Base-by-base conservation (phyloP, 2,888 invertebrate genomes). In the Aphidius colemani region DNA sequence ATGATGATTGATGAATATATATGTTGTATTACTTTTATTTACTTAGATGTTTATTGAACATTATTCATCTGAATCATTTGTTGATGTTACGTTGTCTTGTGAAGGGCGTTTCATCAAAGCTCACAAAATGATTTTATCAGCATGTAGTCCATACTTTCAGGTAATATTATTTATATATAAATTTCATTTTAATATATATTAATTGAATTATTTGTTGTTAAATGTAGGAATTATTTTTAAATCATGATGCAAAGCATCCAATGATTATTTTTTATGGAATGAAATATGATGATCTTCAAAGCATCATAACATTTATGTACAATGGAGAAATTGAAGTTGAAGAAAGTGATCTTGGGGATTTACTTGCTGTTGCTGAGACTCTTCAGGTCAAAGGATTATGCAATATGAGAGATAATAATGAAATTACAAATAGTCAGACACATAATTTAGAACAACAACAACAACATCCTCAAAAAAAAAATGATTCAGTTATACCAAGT, bases 221-320 rank as follows among this genome's bases (percentile, higher is more conserved):
- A 18, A 18, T 18, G 13, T 70, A 84, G 83, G 82, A 83, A 66
- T 71, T 84, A 44, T 84, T 84, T 69, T 74, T 79, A 63, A 69
- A 78, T 7, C 83, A 85, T 69, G 72, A 72, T n/a, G 76, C 77
- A 6, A 77, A 78, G 18, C 82, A 84, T 71, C 83, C 84, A 8
- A 71, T 84, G 13, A 82, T 85, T 40, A 81, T 85, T 53, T 76
- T 85, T 69, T 84, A 84, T 68, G 83, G 83, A 30, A 78, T 84
- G 41, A 80, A 78, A 67, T 83, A 81, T 65, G 73, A 73, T 7
- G 82, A 84, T 71, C 73, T 85, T 5, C 80, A 82, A 67, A 76
- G 82, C 59, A 81, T 85, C 45, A 76, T 85, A 39, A 82, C 83
- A 63, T 85, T 85, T 69, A 84, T 85, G 81, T 85, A 85, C 72